Evolutionary conservation across 2,888 invertebrate genomes (phyloP), one percentile per base, ranked within the genome.

Genomic region (Hypselothyrea guttata): DNA sequence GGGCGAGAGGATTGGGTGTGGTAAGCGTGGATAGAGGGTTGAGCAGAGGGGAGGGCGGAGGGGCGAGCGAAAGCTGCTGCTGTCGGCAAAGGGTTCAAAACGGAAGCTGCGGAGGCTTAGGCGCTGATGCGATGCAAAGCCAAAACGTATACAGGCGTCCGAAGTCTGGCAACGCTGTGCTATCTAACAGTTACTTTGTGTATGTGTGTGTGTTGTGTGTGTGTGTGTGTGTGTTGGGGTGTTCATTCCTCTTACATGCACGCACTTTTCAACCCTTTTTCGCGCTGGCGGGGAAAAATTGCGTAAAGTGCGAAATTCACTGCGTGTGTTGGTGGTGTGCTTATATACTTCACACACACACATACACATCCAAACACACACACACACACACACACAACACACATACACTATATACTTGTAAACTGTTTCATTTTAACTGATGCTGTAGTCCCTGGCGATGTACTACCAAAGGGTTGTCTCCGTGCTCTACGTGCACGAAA

Each of bases 211-310:
- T 41, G 28, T 65, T n/a, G 52, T 44, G 37, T 44, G 51, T 58
- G 51, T 56, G 34, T 63, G 38, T 42, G 46, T 49, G 54, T 51
- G 37, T 51, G 57, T 33, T 57, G 65, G 79, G 62, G 65, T 71
- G 75, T 67, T 58, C 57, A 49, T 55, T 40, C 38, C 18, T 56
- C 65, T 74, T 22, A 4, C 22, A 22, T 22, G 70, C 55, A 81
- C 83, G 83, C 83, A 81, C 79, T 76, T 75, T 83, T 76, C 79
- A 83, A 78, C 79, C 83, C 79, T 83, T 81, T 68, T 83, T 76
- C 47, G 76, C 70, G 74, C 75, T 65, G 81, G 81, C 81, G 81
- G 84, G 84, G 81, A 75, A 77, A 75, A 75, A 71, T 72, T 81
- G 81, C 81, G 81, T 83, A 76, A 83, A 83, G 75, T 79, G 83